Percentiles rank a stretch among this genome's conserved stretches.
These are phyloP conservation scores for Crypturellus tataupa DNA, from an alignment of 2,797 vertebrate species.

Conservation along the genomic window DNA sequence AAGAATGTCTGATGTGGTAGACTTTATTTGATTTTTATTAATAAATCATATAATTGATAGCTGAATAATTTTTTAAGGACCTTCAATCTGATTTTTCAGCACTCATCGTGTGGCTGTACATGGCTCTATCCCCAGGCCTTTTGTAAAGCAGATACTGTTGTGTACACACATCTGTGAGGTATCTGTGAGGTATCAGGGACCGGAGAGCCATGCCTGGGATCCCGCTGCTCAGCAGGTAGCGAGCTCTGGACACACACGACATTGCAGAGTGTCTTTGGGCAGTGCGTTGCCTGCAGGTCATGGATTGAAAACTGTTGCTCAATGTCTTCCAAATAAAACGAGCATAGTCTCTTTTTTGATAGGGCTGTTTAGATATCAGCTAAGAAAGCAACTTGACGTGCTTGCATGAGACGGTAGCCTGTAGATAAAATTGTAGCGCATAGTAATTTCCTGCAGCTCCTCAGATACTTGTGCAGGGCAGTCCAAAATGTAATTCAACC, in stretches of 20 bases:
- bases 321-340: not conserved
- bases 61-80: not conserved
- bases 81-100: constrained; percentile 12
- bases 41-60: not conserved
- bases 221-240: not conserved
- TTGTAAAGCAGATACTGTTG: not conserved
- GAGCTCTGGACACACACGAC: not conserved
- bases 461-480: constrained; percentile 3
- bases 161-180: not conserved
- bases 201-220: not conserved
- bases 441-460: constrained; percentile 30
- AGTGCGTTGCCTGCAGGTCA: not conserved
- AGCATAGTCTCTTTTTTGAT: not conserved
- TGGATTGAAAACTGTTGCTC: not conserved
- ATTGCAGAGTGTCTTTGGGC: not conserved
- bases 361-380: not conserved
- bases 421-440: not conserved
- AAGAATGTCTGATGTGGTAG: not conserved
- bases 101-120: not conserved
- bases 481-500: constrained; percentile 35
- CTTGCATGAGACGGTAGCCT: constrained; percentile 25
- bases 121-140: not conserved
- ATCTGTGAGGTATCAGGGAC: not conserved
- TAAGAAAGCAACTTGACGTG: not conserved
- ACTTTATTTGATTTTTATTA: constrained; percentile 7